These are phyloP conservation scores for Australoheros scitulus DNA, from an alignment of 2,113 vertebrate genomes.

Conservation along the genomic window DNA sequence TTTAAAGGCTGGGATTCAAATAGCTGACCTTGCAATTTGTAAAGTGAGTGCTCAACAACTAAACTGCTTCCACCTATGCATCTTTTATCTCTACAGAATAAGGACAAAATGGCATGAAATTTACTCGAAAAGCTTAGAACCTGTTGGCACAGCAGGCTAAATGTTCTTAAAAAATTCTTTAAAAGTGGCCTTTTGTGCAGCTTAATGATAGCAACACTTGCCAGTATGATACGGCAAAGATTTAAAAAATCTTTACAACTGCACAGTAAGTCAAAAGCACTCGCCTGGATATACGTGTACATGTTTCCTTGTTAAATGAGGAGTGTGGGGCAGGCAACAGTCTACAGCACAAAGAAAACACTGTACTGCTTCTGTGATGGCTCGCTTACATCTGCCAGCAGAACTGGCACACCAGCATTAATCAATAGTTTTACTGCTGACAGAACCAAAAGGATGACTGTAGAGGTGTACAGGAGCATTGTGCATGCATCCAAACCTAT, in stretches of 20 bases:
- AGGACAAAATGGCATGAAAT: not conserved
- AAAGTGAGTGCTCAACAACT: not conserved
- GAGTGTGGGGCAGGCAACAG: not conserved
- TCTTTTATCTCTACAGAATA: not conserved
- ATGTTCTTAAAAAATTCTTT: not conserved
- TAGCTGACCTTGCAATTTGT: not conserved
- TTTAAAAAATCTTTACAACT: not conserved
- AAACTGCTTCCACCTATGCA: not conserved
- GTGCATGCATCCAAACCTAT: not conserved
- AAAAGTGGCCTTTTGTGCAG: not conserved
- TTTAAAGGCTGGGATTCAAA: not conserved
- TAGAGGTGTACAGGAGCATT: not conserved
- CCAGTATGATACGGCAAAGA: not conserved
- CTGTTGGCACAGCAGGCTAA: not conserved
- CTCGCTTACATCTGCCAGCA: not conserved
- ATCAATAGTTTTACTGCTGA: conserved; percentile 6
- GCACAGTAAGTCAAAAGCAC: not conserved
- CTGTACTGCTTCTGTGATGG: not conserved
- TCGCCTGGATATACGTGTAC: not conserved
- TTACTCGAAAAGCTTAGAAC: not conserved
- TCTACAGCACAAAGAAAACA: not conserved
- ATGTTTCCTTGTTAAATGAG: not conserved
- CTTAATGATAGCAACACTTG: not conserved
- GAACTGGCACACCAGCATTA: not conserved
- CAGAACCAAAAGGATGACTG: not conserved